Evolutionary conservation across 2,888 invertebrate genomes (phyloP).

Genomic region (Pteria penguin): DNA sequence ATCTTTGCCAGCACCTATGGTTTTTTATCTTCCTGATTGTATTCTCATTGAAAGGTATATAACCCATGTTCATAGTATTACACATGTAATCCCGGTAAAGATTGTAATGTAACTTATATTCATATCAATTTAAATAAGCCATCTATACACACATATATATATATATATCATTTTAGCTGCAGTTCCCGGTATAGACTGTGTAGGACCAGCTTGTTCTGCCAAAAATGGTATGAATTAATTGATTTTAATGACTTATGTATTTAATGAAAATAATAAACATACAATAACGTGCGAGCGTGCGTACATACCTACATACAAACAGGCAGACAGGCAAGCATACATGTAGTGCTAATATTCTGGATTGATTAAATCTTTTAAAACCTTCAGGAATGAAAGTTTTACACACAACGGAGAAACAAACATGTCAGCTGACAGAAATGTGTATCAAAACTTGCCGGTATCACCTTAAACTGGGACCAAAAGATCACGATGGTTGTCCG

Average conservation of each 20-base stretch:
- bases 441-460: conserved; percentile 39
- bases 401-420: not conserved
- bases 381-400: conserved; percentile 10
- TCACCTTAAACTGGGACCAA: conserved; percentile 35
- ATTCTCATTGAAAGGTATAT: not conserved
- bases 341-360: no score
- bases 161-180: no score
- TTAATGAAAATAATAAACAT: no score
- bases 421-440: conserved; percentile 26
- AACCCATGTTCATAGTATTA: no score
- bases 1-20: not conserved
- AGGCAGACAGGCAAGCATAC: no score
- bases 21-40: conserved; percentile 1
- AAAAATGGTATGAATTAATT: conserved; percentile 24
- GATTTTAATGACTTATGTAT: not conserved
- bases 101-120: no score
- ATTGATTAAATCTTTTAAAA: not conserved
- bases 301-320: no score
- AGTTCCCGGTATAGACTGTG: conserved; percentile 15
- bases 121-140: no score
- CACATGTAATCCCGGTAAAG: no score
- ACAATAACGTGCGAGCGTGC: no score
- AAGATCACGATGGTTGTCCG: conserved; percentile 40
- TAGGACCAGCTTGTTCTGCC: conserved; percentile 27
- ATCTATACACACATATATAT: no score